Conservation (phyloP, 2,888 invertebrate genomes). For the Mythimna albipuncta region DNA sequence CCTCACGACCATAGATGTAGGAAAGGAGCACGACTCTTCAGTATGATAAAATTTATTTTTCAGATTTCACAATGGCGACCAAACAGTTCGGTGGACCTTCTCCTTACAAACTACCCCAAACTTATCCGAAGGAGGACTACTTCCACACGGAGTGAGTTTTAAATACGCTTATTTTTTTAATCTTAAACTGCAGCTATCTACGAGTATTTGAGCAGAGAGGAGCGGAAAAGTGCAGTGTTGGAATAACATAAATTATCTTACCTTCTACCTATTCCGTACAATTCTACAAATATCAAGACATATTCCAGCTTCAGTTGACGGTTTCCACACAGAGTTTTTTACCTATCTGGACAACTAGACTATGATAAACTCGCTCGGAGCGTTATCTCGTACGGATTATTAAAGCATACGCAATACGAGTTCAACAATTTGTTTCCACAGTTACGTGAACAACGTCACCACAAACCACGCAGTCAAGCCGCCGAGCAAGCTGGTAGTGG, state of each 20-base stretch:
- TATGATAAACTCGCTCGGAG: not conserved
- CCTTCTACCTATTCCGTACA: not conserved
- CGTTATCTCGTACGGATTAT: not conserved
- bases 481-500: constrained; percentile 75
- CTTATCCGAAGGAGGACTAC: constrained; percentile 85
- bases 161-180: not conserved
- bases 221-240: not conserved
- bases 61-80: constrained; percentile 85
- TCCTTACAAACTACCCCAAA: constrained; percentile 80
- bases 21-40: not conserved
- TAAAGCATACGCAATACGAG: not conserved
- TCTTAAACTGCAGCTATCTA: not conserved
- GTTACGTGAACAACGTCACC: constrained; percentile 82
- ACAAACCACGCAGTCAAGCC: constrained; percentile 69
- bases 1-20: too few species aligned
- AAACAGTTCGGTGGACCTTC: constrained; percentile 87
- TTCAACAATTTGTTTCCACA: constrained; percentile 57
- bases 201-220: not conserved
- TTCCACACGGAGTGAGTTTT: constrained; percentile 84
- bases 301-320: not conserved
- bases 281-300: not conserved
- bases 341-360: not conserved
- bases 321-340: not conserved
- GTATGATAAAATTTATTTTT: constrained; percentile 4
- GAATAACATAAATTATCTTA: not conserved